These are phyloP conservation scores for Corythoichthys haematopterus DNA, from an alignment of 2,113 vertebrate species.

Conservation along the genomic window DNA sequence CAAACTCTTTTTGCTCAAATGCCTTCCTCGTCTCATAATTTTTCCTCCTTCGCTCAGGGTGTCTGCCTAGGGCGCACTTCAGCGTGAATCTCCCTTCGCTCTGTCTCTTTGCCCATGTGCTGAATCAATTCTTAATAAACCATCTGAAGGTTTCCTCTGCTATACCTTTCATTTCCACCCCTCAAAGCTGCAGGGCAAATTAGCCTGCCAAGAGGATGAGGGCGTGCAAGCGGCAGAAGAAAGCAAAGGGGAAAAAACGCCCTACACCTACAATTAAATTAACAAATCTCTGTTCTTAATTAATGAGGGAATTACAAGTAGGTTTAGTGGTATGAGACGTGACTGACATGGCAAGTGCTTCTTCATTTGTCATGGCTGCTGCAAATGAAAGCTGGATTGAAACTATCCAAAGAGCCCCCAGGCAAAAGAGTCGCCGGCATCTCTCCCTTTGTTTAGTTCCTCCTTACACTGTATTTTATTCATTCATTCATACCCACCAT, in stretches of 20 bases:
- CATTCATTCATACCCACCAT: conserved; percentile 12
- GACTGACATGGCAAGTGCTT: conserved; percentile 47
- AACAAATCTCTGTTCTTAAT: conserved; percentile 66
- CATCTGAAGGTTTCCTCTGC: conserved; percentile 55
- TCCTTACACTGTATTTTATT: conserved; percentile 38
- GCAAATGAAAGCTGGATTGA: conserved; percentile 57
- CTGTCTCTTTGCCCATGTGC: conserved; percentile 47
- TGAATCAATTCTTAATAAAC: conserved; percentile 69
- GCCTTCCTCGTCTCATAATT: conserved; percentile 1
- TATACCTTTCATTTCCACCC: conserved; percentile 58
- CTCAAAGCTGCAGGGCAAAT: conserved; percentile 48
- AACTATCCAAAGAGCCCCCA: conserved; percentile 34
- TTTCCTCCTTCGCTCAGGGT: conserved; percentile 18
- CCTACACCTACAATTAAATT: conserved; percentile 57
- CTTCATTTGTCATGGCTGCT: conserved; percentile 40
- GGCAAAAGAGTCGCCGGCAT: conserved; percentile 28
- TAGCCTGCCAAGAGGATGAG: conserved; percentile 53
- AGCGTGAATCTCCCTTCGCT: conserved; percentile 32
- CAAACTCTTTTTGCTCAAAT: conserved; percentile 15
- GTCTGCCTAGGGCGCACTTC: conserved; percentile 60
- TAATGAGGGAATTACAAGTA: conserved; percentile 47
- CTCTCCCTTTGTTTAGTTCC: conserved; percentile 35
- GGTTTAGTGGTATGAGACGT: conserved; percentile 42
- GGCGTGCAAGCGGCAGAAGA: conserved; percentile 48
- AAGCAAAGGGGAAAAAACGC: conserved; percentile 31